Conservation (phyloP, 53 echinoderm and acorn worm genomes). For the Arbacia lixula region DNA sequence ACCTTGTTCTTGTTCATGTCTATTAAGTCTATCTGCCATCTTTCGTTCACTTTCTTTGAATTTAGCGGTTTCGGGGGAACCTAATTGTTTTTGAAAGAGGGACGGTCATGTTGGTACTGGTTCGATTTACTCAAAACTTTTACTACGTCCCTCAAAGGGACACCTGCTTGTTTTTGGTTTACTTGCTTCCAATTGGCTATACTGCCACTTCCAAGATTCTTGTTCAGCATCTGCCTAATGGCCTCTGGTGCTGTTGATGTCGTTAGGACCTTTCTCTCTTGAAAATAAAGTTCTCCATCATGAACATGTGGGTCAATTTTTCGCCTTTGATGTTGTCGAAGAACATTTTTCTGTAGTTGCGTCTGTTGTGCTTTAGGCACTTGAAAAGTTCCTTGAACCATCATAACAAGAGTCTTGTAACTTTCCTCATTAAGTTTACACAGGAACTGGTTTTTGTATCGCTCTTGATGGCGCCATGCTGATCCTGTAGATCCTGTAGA, state of each 20-base stretch:
- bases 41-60: neutral
- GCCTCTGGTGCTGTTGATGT: neutral
- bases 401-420: neutral
- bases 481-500: too few relatives aligned
- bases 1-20: slow-evolving; percentile 15
- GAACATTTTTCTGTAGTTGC: slow-evolving; percentile 9
- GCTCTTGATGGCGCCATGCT: too few relatives aligned
- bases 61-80: slow-evolving; percentile 17
- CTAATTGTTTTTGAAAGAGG: slow-evolving; percentile 13
- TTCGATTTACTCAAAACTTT: slow-evolving; percentile 8
- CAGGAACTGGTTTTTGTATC: too few relatives aligned
- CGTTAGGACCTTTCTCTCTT: slow-evolving; percentile 7
- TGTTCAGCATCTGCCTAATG: slow-evolving; percentile 1
- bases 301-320: slow-evolving; percentile 13
- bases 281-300: slow-evolving; percentile 15
- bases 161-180: neutral
- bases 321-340: slow-evolving; percentile 23
- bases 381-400: neutral
- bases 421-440: neutral
- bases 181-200: slow-evolving; percentile 14
- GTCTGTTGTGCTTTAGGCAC: slow-evolving; percentile 10
- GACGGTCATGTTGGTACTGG: slow-evolving; percentile 15
- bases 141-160: neutral
- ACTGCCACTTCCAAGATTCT: slow-evolving; percentile 19
- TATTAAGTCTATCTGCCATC: slow-evolving; percentile 32